Conservation (phyloP, 2,113 vertebrate genomes). For the Anolis carolinensis region DNA sequence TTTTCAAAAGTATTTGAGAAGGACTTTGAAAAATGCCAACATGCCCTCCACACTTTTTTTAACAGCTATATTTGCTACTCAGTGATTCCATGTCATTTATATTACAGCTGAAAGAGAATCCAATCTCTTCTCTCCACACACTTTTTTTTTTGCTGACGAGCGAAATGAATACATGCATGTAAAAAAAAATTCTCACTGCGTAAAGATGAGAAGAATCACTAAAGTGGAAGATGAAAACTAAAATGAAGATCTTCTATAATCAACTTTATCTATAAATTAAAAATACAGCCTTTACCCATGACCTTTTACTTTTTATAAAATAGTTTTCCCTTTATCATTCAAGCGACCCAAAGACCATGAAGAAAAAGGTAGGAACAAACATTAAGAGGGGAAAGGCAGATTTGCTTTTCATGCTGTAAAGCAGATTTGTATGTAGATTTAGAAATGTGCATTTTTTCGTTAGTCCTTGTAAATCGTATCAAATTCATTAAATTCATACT, state of each 20-base stretch:
- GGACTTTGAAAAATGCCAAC: neutral
- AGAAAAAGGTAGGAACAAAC: neutral
- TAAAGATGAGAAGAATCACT: conserved; percentile 35
- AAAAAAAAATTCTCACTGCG: conserved; percentile 28
- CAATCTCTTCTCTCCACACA: neutral
- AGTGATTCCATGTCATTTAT: neutral
- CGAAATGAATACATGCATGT: conserved; percentile 26
- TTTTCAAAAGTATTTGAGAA: neutral
- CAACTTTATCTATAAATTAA: conserved; percentile 29
- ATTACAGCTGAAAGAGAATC: conserved; percentile 43
- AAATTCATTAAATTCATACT: too few relatives aligned
- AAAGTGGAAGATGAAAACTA: conserved; percentile 33
- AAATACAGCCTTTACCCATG: neutral
- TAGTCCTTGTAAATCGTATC: too few relatives aligned
- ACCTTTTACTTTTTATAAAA: neutral
- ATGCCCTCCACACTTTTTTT: neutral
- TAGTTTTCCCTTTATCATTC: neutral
- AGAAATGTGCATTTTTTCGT: too few relatives aligned
- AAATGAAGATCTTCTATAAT: conserved; percentile 29
- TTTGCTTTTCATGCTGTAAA: conserved; percentile 39
- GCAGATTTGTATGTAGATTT: neutral
- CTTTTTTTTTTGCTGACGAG: conserved; percentile 8
- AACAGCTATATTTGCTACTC: neutral
- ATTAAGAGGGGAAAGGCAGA: neutral
- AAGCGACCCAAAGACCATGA: conserved; percentile 21